Evolutionary conservation across 2,888 invertebrate species (phyloP).

Genomic region (Nomada ferruginata): DNA sequence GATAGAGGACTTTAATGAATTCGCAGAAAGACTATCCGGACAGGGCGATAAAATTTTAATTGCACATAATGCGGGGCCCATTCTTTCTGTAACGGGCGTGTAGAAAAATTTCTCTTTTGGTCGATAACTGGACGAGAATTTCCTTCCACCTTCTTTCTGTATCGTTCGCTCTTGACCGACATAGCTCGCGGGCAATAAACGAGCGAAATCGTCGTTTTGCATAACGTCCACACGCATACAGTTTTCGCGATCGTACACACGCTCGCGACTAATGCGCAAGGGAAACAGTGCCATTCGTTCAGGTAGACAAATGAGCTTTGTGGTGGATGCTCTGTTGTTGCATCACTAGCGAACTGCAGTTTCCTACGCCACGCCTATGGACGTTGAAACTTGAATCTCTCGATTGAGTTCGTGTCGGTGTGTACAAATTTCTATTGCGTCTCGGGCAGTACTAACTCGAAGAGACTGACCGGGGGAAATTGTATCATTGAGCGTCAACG

Average conservation of each 20-base stretch:
- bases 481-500: too few species aligned
- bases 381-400: neutral
- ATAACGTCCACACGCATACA: constrained; percentile 26
- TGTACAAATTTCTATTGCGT: too few species aligned
- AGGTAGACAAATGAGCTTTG: constrained; percentile 59
- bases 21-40: neutral
- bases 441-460: too few species aligned
- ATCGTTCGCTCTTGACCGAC: constrained; percentile 58
- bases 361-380: neutral
- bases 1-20: neutral
- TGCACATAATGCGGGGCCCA: neutral
- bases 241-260: constrained; percentile 3
- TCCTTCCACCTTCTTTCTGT: neutral
- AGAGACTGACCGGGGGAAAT: too few species aligned
- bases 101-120: neutral
- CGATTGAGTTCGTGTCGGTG: neutral
- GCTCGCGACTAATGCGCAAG: constrained; percentile 14
- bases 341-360: constrained; percentile 15
- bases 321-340: constrained; percentile 18
- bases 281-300: constrained; percentile 47
- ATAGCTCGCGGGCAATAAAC: constrained; percentile 37
- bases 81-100: neutral
- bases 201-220: constrained; percentile 52
- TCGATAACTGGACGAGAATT: neutral
- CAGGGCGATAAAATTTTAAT: neutral